A percentile compares a stretch with the other conserved stretches of the same genome.
Conservation (phyloP, 1,140 invertebrate species). For the Macrostomum lignano region DNA sequence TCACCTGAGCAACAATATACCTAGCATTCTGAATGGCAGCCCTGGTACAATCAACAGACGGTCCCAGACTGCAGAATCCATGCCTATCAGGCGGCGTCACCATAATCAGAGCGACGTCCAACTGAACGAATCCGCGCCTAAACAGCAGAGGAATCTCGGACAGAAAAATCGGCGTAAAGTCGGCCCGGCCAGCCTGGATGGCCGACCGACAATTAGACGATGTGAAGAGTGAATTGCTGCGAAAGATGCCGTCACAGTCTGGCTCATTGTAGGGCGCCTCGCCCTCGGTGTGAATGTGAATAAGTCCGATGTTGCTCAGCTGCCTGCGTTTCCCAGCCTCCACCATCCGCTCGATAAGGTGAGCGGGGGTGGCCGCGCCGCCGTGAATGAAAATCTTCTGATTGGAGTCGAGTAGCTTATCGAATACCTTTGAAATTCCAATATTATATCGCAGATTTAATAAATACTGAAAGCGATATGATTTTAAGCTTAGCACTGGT, state of each 20-base stretch:
- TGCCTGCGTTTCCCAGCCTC: no score
- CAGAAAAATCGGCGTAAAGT: constrained; percentile 62
- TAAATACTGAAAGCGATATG: no score
- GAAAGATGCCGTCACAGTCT: constrained; percentile 43
- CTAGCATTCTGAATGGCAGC: constrained; percentile 55
- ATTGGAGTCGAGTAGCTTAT: no score
- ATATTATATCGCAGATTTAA: no score
- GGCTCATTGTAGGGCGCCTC: constrained; percentile 46
- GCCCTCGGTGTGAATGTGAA: constrained; percentile 76
- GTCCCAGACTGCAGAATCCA: constrained; percentile 63
- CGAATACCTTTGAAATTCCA: no score
- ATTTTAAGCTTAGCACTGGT: no score
- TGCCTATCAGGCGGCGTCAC: constrained; percentile 58
- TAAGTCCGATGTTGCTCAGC: constrained; percentile 45
- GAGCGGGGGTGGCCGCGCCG: constrained; percentile 59
- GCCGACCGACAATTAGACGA: constrained; percentile 56
- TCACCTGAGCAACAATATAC: constrained; percentile 58
- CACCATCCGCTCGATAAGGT: no score
- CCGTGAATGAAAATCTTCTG: constrained; percentile 54
- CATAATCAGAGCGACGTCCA: constrained; percentile 52
- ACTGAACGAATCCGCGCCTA: constrained; percentile 45
- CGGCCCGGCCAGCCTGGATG: constrained; percentile 51
- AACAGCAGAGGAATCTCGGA: constrained; percentile 66
- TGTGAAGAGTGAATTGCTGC: constrained; percentile 62
- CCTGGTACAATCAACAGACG: constrained; percentile 61